Conservation (phyloP, 92 coral and sea anemone species). For the Epizoanthus fatuus region DNA sequence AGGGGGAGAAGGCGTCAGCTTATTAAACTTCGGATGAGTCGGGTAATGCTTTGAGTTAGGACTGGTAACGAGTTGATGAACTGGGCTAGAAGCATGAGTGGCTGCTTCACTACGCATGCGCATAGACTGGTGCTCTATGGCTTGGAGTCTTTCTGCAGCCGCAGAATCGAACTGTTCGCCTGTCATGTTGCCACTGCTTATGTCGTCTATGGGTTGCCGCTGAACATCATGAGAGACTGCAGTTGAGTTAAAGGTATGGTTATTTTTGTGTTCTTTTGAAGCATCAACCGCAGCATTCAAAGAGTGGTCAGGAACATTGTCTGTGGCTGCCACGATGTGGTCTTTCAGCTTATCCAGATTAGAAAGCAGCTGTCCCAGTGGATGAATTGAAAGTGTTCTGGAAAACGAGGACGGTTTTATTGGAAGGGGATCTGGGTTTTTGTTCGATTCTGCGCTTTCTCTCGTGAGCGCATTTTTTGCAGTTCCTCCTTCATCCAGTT, state of each 20-base stretch:
- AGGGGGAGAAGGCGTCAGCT: neutral
- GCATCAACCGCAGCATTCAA: neutral
- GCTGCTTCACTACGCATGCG: neutral
- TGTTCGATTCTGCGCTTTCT: neutral
- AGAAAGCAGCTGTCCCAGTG: conserved; percentile 33
- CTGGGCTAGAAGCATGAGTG: too few species aligned
- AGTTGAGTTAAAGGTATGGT: neutral
- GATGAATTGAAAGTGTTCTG: conserved; percentile 23
- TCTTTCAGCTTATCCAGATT: conserved; percentile 23
- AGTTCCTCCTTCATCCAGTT: neutral
- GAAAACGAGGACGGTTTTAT: neutral
- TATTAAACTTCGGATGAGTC: neutral
- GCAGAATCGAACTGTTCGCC: neutral
- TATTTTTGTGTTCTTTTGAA: neutral
- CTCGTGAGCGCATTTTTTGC: neutral
- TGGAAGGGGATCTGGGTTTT: neutral
- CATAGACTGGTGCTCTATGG: neutral
- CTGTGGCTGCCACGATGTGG: neutral
- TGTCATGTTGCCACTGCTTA: neutral
- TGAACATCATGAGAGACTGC: neutral
- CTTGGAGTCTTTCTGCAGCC: neutral
- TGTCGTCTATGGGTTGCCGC: neutral
- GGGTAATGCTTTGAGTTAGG: neutral
- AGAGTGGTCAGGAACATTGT: neutral
- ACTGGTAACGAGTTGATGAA: neutral